Evolutionary conservation across 1,140 invertebrate species (phyloP), one percentile per base, ranked within the genome.

Genomic region (Dendroctonus ponderosae): DNA sequence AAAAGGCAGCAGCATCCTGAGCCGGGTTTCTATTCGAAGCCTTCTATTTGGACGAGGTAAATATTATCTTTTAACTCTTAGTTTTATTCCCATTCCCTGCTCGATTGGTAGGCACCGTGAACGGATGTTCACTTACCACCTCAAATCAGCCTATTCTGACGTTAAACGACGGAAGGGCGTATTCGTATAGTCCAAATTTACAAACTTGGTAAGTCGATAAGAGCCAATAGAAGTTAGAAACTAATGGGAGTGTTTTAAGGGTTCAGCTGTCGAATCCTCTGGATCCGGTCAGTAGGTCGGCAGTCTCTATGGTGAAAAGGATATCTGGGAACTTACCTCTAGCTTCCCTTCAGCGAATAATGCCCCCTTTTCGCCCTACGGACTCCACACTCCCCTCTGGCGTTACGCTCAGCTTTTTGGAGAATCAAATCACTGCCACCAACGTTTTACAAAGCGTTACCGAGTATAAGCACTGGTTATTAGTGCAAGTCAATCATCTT

Each of bases 401-500:
- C 42, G 82, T 82, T 39, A 88, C 86, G 3, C 74, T 91, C 15
- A 89, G 87, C 62, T 91, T 91, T 78, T 81, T 94, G 26, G 91
- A 94, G 76, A 84, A 85, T 70, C 91, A 94, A 75, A 76, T 94
- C 56, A 81, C 87, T 5, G 83, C 87, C 42, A 85, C 89, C 56
- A 80, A 86, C 67, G 84, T 86, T 41, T 79, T 94, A 9, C 80
- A 86, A 0, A 92, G 91, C 8, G 70, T 84, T 0, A 78, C 82
- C 15, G 92, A 94, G 80, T 94, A 91, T 74, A 81, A 85, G 59
- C 89, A 91, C 78, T 94, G 91, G 91, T 75, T 93, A 46, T 79
- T 89, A 43, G 84, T 87, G 11, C 84, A 90, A 11, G 86, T 91
- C 43, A 81, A 88, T 59, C 91, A 91, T 80, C 80, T 93, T 48